Conservation (phyloP, 2,797 vertebrate species). For the Garrulus glandarius region DNA sequence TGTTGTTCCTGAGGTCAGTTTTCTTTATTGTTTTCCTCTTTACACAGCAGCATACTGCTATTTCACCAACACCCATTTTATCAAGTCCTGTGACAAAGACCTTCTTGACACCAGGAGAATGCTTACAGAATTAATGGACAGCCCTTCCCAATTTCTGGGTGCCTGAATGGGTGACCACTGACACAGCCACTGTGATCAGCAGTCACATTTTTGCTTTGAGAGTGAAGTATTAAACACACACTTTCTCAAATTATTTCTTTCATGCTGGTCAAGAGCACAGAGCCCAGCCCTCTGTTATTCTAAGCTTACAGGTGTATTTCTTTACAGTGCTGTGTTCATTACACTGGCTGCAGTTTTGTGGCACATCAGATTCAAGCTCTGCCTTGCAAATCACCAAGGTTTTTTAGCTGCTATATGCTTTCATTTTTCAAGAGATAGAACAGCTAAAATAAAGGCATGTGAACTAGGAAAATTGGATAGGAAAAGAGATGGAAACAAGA, state of each 20-base stretch:
- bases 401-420: neutral
- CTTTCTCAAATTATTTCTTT: neutral
- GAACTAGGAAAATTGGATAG: neutral
- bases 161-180: neutral
- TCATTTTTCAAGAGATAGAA: neutral
- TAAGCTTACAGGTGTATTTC: neutral
- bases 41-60: neutral
- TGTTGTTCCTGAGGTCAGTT: neutral
- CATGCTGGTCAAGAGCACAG: neutral
- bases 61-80: neutral
- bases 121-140: neutral
- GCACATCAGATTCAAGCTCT: neutral
- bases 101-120: neutral
- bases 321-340: neutral
- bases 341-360: neutral
- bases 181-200: neutral
- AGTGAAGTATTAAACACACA: neutral
- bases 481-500: neutral
- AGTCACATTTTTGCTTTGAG: neutral
- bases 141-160: neutral
- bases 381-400: neutral
- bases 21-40: neutral
- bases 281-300: neutral
- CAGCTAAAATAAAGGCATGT: neutral
- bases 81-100: neutral